Base-by-base conservation (phyloP, 2,113 vertebrate genomes). In the Gracilinanus agilis region DNA sequence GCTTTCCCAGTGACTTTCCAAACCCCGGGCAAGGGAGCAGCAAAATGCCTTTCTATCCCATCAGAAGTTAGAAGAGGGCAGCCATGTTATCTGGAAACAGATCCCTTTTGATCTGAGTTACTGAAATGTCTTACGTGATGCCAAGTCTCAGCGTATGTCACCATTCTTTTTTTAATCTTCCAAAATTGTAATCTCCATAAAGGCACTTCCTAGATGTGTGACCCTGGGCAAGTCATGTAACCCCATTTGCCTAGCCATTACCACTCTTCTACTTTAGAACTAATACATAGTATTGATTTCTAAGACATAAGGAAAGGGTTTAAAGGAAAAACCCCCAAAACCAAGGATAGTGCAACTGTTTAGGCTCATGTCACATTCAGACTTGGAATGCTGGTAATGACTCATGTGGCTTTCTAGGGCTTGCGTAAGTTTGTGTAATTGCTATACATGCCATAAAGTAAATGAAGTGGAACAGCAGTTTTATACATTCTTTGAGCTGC, bases 271-370 rank as follows among this genome's bases (percentile, higher is more conserved):
- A 88, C 61, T 94, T n/a, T n/a, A n/a, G n/a, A n/a, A n/a, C n/a
- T n/a, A n/a, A n/a, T n/a, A n/a, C n/a, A n/a, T n/a, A n/a, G n/a
- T n/a, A 90, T 96, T 95, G 97, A 90, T 96, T 96, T 94, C 95
- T 61, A 96, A 49, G 5, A 49, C 49, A 49, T 49, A 49, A 49
- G 49, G 49, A 49, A 49, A 49, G 5, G 49, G 49, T 49, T 49
- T 49, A 49, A 49, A 49, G 5, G 5, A 49, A 49, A 49, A 49
- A 49, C 2, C 2, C 49, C 49, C 49, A 83, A 95, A 96, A 96
- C 91, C 95, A 96, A 93, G 96, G 95, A 96, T 93, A 97, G 97
- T 88, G 96, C 95, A 97, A 97, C 53, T 90, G 94, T 94, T 97
- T 95, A 95, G 49, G 91, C 29, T 92, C 83, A 34, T 0, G 61